phyloP scores from a whole-genome alignment of 2,797 vertebrate genomes.

The Acipenser transmontanus region DNA sequence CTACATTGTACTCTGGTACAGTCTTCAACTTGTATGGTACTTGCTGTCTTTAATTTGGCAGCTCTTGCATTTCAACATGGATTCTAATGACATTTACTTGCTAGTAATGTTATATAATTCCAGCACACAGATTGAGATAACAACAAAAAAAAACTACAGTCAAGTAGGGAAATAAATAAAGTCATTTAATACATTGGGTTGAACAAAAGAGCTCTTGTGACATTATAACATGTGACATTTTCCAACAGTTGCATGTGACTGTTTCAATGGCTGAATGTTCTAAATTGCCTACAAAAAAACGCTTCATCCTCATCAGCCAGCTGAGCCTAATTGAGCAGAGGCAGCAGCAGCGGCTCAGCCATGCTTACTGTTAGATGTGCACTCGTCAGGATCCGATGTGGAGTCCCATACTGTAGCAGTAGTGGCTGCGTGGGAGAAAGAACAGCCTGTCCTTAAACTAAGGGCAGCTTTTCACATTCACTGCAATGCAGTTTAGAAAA shows the following conservation, averaged over 20 bases:
- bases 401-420: not conserved
- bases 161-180: too few species aligned
- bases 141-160: too few species aligned
- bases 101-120: too few species aligned
- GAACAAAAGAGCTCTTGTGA: conserved; percentile 65
- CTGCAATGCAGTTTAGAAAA: conserved; percentile 11
- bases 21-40: too few species aligned
- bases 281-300: not conserved
- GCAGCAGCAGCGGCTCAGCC: not conserved
- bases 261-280: conserved; percentile 14
- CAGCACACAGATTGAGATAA: too few species aligned
- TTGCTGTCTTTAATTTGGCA: too few species aligned
- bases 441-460: not conserved
- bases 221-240: conserved; percentile 52
- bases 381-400: not conserved
- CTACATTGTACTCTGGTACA: too few species aligned
- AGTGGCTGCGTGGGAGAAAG: not conserved
- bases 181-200: conserved; percentile 39
- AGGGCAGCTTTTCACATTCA: conserved; percentile 5
- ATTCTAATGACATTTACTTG: too few species aligned
- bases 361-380: not conserved
- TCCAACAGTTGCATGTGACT: conserved; percentile 23
- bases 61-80: too few species aligned
- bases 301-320: not conserved
- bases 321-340: not conserved